Conservation (phyloP, 2,797 vertebrate species). For the Melopsittacus undulatus region DNA sequence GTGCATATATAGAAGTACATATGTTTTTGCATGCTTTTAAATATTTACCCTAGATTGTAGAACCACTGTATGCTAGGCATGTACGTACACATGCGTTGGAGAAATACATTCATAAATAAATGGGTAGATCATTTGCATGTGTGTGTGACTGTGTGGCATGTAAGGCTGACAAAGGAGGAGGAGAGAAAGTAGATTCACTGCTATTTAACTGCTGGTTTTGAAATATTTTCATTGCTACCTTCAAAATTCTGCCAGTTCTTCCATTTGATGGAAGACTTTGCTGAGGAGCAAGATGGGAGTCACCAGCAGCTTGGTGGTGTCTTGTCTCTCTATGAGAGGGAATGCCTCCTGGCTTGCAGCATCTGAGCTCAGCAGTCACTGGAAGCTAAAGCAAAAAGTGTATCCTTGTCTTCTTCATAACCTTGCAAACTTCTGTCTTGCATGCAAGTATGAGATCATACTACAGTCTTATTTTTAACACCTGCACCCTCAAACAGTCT, state of each 20-base stretch:
- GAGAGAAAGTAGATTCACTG: neutral
- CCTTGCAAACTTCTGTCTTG: neutral
- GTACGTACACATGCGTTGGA: neutral
- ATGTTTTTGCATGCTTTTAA: neutral
- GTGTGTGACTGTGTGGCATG: neutral
- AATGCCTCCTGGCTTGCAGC: neutral
- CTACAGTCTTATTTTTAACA: neutral
- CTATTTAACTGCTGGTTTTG: neutral
- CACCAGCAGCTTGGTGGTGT: neutral
- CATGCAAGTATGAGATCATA: neutral
- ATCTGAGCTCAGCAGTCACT: neutral
- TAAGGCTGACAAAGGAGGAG: neutral
- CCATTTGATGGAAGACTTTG: neutral
- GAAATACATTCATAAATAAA: neutral
- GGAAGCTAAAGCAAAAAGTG: neutral
- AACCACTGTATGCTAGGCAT: neutral
- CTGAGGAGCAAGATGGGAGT: neutral
- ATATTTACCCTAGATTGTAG: neutral
- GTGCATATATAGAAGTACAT: neutral
- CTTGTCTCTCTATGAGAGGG: neutral
- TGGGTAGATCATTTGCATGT: neutral
- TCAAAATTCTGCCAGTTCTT: neutral
- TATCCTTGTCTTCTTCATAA: neutral
- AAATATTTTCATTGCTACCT: neutral
- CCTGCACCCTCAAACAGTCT: neutral